These are phyloP conservation scores for Xenus cinereus DNA, from an alignment of 2,113 vertebrate species.

Conservation along the genomic window DNA sequence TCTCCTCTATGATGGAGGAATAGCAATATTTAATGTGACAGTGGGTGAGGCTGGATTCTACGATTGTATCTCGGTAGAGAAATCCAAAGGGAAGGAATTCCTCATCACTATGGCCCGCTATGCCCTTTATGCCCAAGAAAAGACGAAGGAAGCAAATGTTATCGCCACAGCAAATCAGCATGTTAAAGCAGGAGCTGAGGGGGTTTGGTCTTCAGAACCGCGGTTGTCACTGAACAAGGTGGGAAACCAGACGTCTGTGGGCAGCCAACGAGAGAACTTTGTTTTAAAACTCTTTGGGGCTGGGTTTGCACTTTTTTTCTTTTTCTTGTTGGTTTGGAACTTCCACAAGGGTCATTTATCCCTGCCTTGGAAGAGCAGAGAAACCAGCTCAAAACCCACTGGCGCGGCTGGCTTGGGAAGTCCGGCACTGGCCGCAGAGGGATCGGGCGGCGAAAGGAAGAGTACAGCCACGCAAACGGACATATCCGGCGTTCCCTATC, in stretches of 20 bases:
- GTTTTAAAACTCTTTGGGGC: slow-evolving; percentile 50
- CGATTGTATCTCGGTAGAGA: slow-evolving; percentile 65
- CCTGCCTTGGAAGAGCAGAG: not conserved
- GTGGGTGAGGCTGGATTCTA: slow-evolving; percentile 62
- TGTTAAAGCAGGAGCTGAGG: not conserved
- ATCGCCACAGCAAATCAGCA: not conserved
- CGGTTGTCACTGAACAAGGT: not conserved
- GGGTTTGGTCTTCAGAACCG: not conserved
- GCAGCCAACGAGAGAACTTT: not conserved
- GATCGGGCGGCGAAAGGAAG: not conserved
- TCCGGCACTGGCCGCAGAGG: not conserved
- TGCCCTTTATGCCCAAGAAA: not conserved
- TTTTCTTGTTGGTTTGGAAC: slow-evolving; percentile 69
- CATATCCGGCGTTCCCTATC: not conserved
- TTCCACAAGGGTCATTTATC: slow-evolving; percentile 64
- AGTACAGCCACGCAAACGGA: not conserved
- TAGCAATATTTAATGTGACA: slow-evolving; percentile 62
- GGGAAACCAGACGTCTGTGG: not conserved
- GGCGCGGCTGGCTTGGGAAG: not conserved
- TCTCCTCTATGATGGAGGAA: slow-evolving; percentile 56
- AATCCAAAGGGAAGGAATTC: slow-evolving; percentile 36
- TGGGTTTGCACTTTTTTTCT: slow-evolving; percentile 52
- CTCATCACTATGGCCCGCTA: slow-evolving; percentile 44
- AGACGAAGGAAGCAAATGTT: not conserved
- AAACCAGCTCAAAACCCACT: not conserved